These are phyloP conservation scores for Tenualosa ilisha DNA, from an alignment of 2,797 vertebrate genomes.

Conservation along the genomic window DNA sequence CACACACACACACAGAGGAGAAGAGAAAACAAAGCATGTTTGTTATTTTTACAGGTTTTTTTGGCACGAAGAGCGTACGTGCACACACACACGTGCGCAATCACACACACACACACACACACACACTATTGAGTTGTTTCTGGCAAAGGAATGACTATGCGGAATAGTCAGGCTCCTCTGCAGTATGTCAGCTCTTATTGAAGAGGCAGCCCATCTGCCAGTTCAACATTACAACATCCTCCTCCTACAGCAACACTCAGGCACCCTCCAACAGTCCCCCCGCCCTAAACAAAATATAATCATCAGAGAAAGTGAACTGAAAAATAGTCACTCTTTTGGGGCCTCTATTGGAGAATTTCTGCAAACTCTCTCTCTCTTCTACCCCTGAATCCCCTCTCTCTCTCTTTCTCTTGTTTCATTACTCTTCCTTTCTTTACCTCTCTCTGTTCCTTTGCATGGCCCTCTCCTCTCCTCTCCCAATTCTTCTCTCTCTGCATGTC, in stretches of 20 bases:
- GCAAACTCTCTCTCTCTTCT: not conserved
- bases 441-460: not conserved
- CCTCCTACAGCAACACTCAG: not conserved
- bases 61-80: slow-evolving; percentile 27
- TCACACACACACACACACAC: slow-evolving; percentile 9
- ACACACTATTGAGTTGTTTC: slow-evolving; percentile 2
- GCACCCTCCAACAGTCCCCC: not conserved
- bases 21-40: not conserved
- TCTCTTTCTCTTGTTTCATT: not conserved
- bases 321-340: too few species aligned
- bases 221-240: slow-evolving; percentile 11
- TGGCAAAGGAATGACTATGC: not conserved
- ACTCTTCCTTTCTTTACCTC: not conserved
- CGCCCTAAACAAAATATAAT: slow-evolving; percentile 2
- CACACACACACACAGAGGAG: not conserved
- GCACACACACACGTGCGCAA: slow-evolving; percentile 17
- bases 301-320: slow-evolving; percentile 46
- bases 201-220: not conserved
- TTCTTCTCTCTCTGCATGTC: not conserved
- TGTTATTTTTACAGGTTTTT: not conserved
- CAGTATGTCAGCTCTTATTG: not conserved
- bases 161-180: not conserved
- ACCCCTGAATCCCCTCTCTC: not conserved
- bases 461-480: not conserved
- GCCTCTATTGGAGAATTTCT: not conserved